These are phyloP conservation scores for Alectoris magna DNA, from an alignment of 2,797 vertebrate species.

Conservation along the genomic window DNA sequence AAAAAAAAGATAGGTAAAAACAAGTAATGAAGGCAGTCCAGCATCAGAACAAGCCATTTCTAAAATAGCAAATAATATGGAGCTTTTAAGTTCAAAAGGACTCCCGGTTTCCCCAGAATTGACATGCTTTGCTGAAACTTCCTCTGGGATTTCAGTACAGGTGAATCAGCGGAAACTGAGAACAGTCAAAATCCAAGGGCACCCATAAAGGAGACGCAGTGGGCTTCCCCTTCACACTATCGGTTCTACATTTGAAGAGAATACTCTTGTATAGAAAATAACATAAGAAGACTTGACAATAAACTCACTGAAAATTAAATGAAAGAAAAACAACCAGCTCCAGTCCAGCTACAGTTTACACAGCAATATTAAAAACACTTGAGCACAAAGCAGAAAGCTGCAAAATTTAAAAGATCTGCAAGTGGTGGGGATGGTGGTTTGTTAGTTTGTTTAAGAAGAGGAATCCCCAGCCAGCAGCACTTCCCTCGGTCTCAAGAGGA, in stretches of 20 bases:
- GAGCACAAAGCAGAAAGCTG: background rate
- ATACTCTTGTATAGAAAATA: background rate
- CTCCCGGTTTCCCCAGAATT: background rate
- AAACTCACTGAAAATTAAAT: background rate
- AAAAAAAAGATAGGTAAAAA: background rate
- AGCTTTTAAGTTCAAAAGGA: background rate
- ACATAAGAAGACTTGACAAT: background rate
- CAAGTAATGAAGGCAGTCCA: background rate
- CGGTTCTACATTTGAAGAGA: background rate
- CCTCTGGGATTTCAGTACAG: background rate
- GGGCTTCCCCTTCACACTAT: background rate
- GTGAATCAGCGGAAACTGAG: background rate
- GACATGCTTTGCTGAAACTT: background rate
- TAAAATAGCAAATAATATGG: background rate
- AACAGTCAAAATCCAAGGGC: background rate
- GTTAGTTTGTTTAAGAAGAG: background rate
- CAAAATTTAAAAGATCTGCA: background rate
- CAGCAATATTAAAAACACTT: background rate
- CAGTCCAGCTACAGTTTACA: background rate
- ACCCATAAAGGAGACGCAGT: background rate
- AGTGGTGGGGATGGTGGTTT: accelerated
- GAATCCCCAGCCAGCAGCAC: background rate
- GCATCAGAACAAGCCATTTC: background rate
- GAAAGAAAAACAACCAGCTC: background rate
- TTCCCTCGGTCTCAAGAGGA: background rate